phyloP scores from a whole-genome alignment of 2,888 invertebrate species.

The Himalopsyche anomala region DNA sequence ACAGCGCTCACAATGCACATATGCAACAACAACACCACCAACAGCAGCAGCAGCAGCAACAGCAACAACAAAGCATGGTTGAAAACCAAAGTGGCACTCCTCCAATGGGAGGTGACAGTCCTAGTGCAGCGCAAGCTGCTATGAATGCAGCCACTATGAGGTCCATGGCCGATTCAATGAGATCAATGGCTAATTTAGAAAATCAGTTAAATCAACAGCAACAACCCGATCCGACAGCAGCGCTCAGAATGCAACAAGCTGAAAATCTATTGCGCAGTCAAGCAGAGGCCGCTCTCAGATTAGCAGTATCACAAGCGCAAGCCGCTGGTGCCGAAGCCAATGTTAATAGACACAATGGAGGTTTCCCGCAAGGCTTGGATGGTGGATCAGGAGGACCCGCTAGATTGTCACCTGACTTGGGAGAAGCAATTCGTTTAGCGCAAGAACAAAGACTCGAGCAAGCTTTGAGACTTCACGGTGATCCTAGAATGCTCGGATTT shows the following conservation, averaged over 20 bases:
- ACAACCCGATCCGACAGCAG: constrained; percentile 71
- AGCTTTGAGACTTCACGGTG: constrained; percentile 87
- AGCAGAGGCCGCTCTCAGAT: constrained; percentile 88
- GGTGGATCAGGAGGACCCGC: constrained; percentile 71
- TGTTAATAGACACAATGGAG: constrained; percentile 73
- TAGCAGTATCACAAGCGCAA: constrained; percentile 86
- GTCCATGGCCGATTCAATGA: constrained; percentile 76
- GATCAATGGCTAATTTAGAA: constrained; percentile 74
- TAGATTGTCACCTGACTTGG: constrained; percentile 83
- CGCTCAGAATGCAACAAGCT: constrained; percentile 85
- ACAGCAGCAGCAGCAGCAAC: constrained; percentile 63
- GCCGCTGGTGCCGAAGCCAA: constrained; percentile 75
- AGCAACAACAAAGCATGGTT: constrained; percentile 65
- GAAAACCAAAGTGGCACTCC: constrained; percentile 69
- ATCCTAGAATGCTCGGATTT: constrained; percentile 88
- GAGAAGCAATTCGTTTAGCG: constrained; percentile 83
- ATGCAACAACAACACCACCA: constrained; percentile 65
- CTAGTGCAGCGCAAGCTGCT: constrained; percentile 76
- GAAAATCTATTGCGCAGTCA: constrained; percentile 90
- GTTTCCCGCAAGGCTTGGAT: constrained; percentile 73
- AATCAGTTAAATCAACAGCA: constrained; percentile 68
- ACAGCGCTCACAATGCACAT: constrained; percentile 69
- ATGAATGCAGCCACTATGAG: constrained; percentile 78
- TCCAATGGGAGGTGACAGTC: constrained; percentile 71
- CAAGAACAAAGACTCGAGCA: constrained; percentile 90